Evolutionary conservation across 2,113 vertebrate genomes (phyloP), one percentile per base, ranked within the genome.

Genomic region (Ailurus styani): DNA sequence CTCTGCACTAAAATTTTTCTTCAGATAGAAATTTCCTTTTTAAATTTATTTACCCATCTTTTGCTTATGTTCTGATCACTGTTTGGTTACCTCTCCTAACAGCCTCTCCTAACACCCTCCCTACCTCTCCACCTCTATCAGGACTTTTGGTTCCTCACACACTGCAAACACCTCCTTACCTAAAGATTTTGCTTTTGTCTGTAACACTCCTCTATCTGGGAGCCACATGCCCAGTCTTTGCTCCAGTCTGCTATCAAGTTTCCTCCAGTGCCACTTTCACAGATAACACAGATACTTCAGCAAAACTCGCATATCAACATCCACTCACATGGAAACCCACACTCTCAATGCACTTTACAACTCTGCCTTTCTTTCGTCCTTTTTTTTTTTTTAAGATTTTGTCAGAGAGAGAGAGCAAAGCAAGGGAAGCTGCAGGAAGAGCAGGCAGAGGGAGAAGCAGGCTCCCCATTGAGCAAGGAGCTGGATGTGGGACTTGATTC

Each of bases 71-170:
- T 34, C 6, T 29, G 2, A 12, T 25, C 52, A 70, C 29, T 81
- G 6, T 5, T 90, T n/a, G 4, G 5, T 42, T 40, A 21, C 1
- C 2, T 64, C 40, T 89, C 29, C 1, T 52, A 78, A 81, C 0
- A 64, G 1, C 0, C 10, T 40, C 25, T n/a, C n/a, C 1, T 52
- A 78, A 81, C 0, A 64, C 1, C 0, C 10, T 40, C 25, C 11
- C 40, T 52, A 34, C 1, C 12, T 66, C 37, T 79, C 20, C 12
- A 81, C 18, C 42, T 50, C 40, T 81, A 5, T 34, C 50, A 31
- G 50, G 6, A 6, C 1, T 64, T 87, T 31, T 27, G 6, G 21
- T 81, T 86, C 2, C 14, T 31, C 52, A 78, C 6, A 86, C 27
- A 47, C 9, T 77, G 18, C 18, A 70, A 84, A 27, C 12, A 47